Evolutionary conservation across 1,140 invertebrate genomes (phyloP), one percentile per base, ranked within the genome.

Genomic region (Penaeus japonicus): DNA sequence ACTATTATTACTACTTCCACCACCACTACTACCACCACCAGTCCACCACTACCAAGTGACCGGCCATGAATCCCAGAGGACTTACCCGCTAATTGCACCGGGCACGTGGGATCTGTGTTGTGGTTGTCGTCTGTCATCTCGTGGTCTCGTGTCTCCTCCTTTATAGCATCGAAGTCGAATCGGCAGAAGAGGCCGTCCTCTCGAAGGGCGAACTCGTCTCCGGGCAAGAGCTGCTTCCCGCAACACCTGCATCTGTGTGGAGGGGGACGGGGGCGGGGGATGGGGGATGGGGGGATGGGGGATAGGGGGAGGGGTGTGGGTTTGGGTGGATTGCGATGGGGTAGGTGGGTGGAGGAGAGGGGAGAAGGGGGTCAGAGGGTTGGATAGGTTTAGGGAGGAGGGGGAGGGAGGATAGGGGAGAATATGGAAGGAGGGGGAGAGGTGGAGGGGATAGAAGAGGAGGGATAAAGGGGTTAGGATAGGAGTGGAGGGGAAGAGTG

Each of bases 181-280:
- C 98, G 97, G 93, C 98, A 99, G 92, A 98, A 99, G 82, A 99
- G 95, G n/a, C 97, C 97, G 90, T 98, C 97, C 92, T 99, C 97
- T 91, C 97, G 94, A 89, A 99, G 94, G 91, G 98, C 98, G 93
- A 99, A 99, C 93, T 99, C 98, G 92, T 99, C 98, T 85, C 98
- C 97, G 90, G 98, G 97, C 92, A 97, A 95, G 83, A 99, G 94
- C 92, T 97, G 97, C 91, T 97, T 94, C 91, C 96, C 95, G 93
- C 98, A 99, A 20, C 97, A 96, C 89, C 96, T 95, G 59, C 87
- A 89, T 70, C 87, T 89, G 81, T 39, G 35, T 55, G n/a, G 27
- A n/a, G 27, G 18, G 54, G 20, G 47, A 81, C 20, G 32, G 4
- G 79, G 24, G 17, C 7, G 30, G 47, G 12, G 24, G 17, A 80